Percentiles rank a stretch among this genome's conserved stretches.
These are phyloP conservation scores for Cyanocitta stelleri DNA, from an alignment of 2,113 vertebrate genomes.

Conservation along the genomic window DNA sequence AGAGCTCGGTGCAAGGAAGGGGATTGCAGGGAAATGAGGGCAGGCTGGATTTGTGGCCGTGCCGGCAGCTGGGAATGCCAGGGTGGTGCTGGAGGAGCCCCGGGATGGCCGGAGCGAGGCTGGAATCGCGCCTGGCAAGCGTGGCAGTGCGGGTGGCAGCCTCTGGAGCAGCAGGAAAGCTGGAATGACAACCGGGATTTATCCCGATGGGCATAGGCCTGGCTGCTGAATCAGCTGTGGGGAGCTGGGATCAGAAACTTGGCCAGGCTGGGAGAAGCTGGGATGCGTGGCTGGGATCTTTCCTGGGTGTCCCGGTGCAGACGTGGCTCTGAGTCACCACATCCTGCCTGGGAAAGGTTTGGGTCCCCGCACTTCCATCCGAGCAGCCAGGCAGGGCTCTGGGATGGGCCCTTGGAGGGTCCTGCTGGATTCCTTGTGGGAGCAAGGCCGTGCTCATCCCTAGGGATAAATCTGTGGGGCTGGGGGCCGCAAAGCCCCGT, in stretches of 20 bases:
- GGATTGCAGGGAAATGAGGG: background rate
- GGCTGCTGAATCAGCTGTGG: background rate
- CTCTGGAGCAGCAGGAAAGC: background rate
- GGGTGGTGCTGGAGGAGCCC: background rate
- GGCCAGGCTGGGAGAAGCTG: background rate
- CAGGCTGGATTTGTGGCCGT: background rate
- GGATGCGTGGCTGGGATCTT: background rate
- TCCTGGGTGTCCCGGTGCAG: slow-evolving; percentile 28
- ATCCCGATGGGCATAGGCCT: background rate
- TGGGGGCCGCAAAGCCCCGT: background rate
- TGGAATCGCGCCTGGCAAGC: background rate
- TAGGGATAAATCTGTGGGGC: fast-evolving
- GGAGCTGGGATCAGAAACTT: background rate
- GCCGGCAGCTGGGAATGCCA: background rate
- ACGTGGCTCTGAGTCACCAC: slow-evolving; percentile 35
- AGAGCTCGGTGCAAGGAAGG: background rate
- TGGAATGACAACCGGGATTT: background rate
- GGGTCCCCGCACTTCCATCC: background rate
- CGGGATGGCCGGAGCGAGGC: background rate
- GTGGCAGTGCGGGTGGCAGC: background rate
- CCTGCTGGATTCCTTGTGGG: fast-evolving
- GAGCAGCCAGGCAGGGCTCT: background rate
- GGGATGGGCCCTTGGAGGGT: background rate
- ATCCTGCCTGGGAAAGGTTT: background rate
- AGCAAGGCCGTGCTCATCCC: background rate